These are phyloP conservation scores for Cataglyphis albicans DNA, from an alignment of 2,888 invertebrate genomes.

Conservation along the genomic window DNA sequence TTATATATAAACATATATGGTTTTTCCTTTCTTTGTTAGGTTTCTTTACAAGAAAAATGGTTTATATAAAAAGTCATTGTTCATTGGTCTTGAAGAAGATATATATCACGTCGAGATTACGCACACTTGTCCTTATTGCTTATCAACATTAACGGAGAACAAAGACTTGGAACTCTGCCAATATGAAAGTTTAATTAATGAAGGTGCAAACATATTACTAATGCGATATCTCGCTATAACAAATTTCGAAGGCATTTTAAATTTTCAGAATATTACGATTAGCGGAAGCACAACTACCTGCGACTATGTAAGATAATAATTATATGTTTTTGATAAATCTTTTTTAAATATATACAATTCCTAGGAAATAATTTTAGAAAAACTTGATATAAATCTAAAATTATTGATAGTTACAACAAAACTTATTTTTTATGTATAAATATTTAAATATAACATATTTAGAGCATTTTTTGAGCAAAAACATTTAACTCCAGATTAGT, in stretches of 20 bases:
- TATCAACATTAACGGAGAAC: slow-evolving; percentile 84
- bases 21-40: slow-evolving; percentile 77
- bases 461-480: neutral
- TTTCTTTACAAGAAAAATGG: slow-evolving; percentile 86
- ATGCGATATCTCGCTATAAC: slow-evolving; percentile 88
- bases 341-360: neutral
- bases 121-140: slow-evolving; percentile 86
- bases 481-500: neutral
- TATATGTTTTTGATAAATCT: neutral
- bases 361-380: neutral
- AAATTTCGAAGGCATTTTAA: neutral
- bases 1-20: too few relatives aligned
- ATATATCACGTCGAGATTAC: slow-evolving; percentile 88
- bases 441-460: neutral
- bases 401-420: neutral
- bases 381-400: neutral
- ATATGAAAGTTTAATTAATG: slow-evolving; percentile 87
- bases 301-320: neutral
- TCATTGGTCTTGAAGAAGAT: slow-evolving; percentile 86
- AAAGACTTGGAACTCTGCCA: slow-evolving; percentile 87
- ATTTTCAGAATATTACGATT: neutral
- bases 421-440: neutral
- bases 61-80: slow-evolving; percentile 87
- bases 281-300: neutral
- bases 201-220: slow-evolving; percentile 89